These are phyloP conservation scores for Orchesella flavescens DNA, from an alignment of 2,888 invertebrate genomes.

Conservation along the genomic window DNA sequence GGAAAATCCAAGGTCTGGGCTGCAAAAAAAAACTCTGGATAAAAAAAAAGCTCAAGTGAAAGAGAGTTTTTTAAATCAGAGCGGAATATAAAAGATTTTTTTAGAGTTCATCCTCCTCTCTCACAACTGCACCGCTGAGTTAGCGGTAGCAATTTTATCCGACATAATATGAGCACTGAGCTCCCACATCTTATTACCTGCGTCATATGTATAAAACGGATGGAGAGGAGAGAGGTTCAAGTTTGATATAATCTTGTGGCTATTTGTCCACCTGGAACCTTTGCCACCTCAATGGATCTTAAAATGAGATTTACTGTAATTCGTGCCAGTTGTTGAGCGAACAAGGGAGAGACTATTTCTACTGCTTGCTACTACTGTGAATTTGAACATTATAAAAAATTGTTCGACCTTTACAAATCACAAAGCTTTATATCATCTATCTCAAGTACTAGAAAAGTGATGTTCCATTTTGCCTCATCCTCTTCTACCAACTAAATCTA, in stretches of 20 bases:
- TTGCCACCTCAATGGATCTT: constrained; percentile 43
- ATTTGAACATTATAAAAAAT: constrained; percentile 3
- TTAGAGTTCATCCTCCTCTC: neutral
- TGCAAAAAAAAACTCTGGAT: neutral
- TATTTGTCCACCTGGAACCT: constrained; percentile 49
- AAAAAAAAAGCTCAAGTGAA: constrained; percentile 9
- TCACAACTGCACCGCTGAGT: constrained; percentile 7
- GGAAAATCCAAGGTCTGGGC: constrained; percentile 17
- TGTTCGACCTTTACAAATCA: neutral
- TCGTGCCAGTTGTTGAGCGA: constrained; percentile 22
- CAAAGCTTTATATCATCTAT: neutral
- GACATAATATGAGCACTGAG: neutral
- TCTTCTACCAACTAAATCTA: neutral
- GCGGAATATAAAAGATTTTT: neutral
- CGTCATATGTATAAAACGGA: constrained; percentile 11
- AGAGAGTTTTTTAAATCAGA: constrained; percentile 29
- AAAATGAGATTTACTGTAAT: constrained; percentile 54
- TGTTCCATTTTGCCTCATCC: neutral
- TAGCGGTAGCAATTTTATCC: neutral
- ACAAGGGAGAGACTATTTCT: neutral
- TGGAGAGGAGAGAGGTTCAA: neutral
- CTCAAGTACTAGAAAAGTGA: neutral
- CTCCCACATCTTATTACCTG: constrained; percentile 34
- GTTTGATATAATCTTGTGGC: constrained; percentile 23
- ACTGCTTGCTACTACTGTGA: neutral